These are phyloP conservation scores for Okamejei kenojei DNA, from an alignment of 2,797 vertebrate genomes.

Conservation along the genomic window DNA sequence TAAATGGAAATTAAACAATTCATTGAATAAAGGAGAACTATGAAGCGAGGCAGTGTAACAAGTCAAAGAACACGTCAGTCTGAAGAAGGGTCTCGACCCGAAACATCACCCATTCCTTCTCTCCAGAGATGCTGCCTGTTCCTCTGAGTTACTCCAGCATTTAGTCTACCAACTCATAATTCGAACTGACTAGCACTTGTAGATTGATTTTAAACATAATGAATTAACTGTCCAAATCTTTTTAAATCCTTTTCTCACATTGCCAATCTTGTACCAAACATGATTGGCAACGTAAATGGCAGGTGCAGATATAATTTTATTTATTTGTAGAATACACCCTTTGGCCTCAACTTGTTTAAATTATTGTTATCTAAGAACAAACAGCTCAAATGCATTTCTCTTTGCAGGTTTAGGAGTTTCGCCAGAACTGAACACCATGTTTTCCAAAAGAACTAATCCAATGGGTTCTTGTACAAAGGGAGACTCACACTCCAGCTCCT, in stretches of 20 bases:
- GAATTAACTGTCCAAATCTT: neutral
- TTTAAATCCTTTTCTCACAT: neutral
- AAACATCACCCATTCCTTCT: no score
- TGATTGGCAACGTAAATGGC: neutral
- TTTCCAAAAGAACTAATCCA: constrained; percentile 64
- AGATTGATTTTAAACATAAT: neutral
- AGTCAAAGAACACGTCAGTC: neutral
- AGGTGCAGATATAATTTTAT: neutral
- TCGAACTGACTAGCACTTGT: neutral
- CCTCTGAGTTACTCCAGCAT: no score
- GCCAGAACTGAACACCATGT: constrained; percentile 55
- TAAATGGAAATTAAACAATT: neutral
- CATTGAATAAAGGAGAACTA: neutral
- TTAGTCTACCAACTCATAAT: neutral
- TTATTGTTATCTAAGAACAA: neutral
- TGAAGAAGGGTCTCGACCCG: no score
- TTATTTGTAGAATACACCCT: neutral
- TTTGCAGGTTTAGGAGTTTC: constrained; percentile 66
- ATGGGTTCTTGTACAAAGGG: constrained; percentile 51
- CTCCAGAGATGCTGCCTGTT: no score
- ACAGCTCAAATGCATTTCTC: neutral
- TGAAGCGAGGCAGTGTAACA: neutral
- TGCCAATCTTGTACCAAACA: neutral
- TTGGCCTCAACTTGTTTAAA: neutral
- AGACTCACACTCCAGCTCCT: constrained; percentile 62